Evolutionary conservation across 2,888 invertebrate species (phyloP).

Genomic region (Tuta absoluta): DNA sequence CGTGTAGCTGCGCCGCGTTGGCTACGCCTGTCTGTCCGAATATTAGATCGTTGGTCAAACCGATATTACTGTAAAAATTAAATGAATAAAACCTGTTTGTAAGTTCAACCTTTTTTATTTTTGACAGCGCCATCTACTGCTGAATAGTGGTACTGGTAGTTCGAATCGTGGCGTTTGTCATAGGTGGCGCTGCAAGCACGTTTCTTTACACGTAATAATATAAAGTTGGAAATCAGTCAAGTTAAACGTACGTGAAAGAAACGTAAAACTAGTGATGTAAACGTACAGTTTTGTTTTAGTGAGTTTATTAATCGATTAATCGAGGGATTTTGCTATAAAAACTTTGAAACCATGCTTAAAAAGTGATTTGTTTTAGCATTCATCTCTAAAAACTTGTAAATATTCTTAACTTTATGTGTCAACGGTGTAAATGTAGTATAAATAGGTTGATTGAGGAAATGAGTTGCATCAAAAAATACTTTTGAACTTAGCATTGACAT

Average conservation of each 20-base stretch:
- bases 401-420: too few relatives aligned
- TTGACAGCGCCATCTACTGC: background rate
- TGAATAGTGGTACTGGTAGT: conserved; percentile 7
- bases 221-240: background rate
- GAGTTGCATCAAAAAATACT: background rate
- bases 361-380: too few relatives aligned
- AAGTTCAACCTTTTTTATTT: background rate
- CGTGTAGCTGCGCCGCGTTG: conserved; percentile 41
- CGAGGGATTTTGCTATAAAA: too few relatives aligned
- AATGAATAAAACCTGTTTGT: background rate
- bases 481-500: background rate
- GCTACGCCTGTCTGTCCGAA: conserved; percentile 50
- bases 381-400: too few relatives aligned
- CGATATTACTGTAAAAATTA: conserved; percentile 47
- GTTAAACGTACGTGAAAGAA: background rate
- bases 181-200: conserved; percentile 6
- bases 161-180: background rate
- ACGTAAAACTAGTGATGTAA: background rate
- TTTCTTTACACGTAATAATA: background rate
- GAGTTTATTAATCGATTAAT: background rate
- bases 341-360: too few relatives aligned
- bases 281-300: background rate
- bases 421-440: too few relatives aligned
- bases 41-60: conserved; percentile 43
- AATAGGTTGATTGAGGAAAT: background rate